Evolutionary conservation across 2,888 invertebrate genomes (phyloP).

Genomic region (Acholoe squamosa): DNA sequence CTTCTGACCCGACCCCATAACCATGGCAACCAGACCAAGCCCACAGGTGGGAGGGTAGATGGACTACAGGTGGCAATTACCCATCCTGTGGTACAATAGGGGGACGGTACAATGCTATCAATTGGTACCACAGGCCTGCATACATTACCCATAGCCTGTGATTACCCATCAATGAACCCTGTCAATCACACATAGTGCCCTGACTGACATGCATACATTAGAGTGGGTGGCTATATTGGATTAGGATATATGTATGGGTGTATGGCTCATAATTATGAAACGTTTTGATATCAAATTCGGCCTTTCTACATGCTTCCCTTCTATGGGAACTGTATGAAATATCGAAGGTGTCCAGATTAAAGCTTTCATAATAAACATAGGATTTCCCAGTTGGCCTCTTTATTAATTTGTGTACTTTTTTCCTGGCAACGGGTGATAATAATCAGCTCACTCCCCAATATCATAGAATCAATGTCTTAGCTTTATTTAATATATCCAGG

Average conservation of each 20-base stretch:
- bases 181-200: background rate
- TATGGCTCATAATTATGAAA: too few relatives aligned
- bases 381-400: background rate
- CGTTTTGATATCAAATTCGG: too few relatives aligned
- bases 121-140: background rate
- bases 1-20: background rate
- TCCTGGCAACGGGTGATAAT: too few relatives aligned
- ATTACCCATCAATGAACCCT: background rate
- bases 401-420: too few relatives aligned
- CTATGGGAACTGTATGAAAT: too few relatives aligned
- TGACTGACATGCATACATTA: slow-evolving; percentile 5
- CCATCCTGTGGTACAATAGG: background rate
- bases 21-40: background rate
- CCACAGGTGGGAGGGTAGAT: background rate
- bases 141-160: background rate
- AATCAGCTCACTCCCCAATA: too few relatives aligned
- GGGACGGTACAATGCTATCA: background rate
- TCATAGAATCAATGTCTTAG: too few relatives aligned
- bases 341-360: background rate
- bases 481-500: too few relatives aligned
- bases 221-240: background rate
- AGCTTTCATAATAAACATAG: background rate
- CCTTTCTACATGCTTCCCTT: too few relatives aligned
- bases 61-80: background rate
- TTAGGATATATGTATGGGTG: too few relatives aligned